Percentiles rank a stretch among this genome's conserved stretches.
Conservation (phyloP, 2,113 vertebrate species). For the Lasiurus cinereus region DNA sequence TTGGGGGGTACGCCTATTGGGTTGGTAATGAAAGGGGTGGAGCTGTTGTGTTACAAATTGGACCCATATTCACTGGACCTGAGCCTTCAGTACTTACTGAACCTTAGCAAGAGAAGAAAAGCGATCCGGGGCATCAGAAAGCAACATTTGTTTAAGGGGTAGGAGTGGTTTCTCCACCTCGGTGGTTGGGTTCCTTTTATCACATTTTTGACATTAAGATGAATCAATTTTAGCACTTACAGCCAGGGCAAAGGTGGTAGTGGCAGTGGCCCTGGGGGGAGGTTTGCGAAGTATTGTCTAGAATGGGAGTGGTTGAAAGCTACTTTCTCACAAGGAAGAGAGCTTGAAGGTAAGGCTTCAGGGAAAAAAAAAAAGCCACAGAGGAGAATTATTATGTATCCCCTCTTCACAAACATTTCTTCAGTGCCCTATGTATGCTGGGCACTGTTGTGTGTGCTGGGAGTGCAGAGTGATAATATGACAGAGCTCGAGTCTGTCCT, state of each 20-base stretch:
- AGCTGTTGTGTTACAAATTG: conserved; percentile 87
- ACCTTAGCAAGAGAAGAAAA: conserved; percentile 88
- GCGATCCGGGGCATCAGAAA: conserved; percentile 86
- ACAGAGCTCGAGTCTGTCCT: background rate
- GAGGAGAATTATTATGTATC: background rate
- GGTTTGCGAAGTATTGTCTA: background rate
- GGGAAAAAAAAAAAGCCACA: background rate
- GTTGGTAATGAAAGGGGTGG: conserved; percentile 87
- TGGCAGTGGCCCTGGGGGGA: background rate
- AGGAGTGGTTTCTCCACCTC: conserved; percentile 83
- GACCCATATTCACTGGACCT: conserved; percentile 88
- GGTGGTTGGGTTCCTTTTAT: conserved; percentile 88
- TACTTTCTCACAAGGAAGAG: background rate
- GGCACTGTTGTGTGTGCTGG: background rate
- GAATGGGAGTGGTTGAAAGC: background rate
- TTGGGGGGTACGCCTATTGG: conserved; percentile 76
- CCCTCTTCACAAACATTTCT: background rate
- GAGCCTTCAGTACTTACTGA: conserved; percentile 89
- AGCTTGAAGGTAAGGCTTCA: background rate
- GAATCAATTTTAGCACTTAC: conserved; percentile 71
- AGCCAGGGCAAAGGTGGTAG: background rate
- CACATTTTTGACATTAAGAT: conserved; percentile 87
- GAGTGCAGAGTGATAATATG: fast-evolving
- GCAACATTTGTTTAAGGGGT: conserved; percentile 80
- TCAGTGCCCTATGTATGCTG: background rate